Evolutionary conservation across 2,797 vertebrate genomes (phyloP).

Genomic region (Tapera naevia): DNA sequence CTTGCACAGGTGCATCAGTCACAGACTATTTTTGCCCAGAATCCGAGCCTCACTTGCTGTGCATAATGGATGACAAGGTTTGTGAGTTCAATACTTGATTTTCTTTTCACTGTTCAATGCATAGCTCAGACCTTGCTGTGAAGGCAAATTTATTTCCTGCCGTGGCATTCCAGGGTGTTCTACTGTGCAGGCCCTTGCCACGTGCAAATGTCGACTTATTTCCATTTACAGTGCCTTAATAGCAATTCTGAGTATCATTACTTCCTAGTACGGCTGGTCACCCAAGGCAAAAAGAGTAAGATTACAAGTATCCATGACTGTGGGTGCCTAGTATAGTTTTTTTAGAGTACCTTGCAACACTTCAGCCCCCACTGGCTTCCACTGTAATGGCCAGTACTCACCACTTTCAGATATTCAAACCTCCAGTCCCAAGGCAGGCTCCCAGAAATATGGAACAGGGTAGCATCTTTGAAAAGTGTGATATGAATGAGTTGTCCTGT

Average conservation of each 20-base stretch:
- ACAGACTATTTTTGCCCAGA: conserved; percentile 35
- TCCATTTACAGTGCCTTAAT: background rate
- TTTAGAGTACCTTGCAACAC: background rate
- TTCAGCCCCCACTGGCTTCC: background rate
- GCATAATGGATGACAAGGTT: conserved; percentile 36
- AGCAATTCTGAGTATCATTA: background rate
- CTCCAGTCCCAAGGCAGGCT: background rate
- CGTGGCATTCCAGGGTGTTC: conserved; percentile 2
- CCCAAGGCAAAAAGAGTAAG: background rate
- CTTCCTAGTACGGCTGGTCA: background rate
- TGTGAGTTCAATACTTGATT: conserved; percentile 28
- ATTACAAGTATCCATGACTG: background rate
- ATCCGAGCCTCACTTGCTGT: background rate
- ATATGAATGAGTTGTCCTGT: background rate
- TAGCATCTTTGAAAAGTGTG: background rate
- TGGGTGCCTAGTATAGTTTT: background rate
- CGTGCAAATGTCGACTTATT: background rate
- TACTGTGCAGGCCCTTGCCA: background rate
- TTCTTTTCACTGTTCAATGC: conserved; percentile 4
- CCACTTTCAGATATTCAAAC: background rate
- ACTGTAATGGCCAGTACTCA: background rate
- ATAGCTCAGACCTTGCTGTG: background rate
- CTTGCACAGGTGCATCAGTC: conserved; percentile 53
- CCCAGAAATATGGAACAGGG: background rate
- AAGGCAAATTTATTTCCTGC: background rate